Evolutionary conservation across 2,113 vertebrate genomes (phyloP), one percentile per base, ranked within the genome.

Genomic region (Rhinolophus sinicus): DNA sequence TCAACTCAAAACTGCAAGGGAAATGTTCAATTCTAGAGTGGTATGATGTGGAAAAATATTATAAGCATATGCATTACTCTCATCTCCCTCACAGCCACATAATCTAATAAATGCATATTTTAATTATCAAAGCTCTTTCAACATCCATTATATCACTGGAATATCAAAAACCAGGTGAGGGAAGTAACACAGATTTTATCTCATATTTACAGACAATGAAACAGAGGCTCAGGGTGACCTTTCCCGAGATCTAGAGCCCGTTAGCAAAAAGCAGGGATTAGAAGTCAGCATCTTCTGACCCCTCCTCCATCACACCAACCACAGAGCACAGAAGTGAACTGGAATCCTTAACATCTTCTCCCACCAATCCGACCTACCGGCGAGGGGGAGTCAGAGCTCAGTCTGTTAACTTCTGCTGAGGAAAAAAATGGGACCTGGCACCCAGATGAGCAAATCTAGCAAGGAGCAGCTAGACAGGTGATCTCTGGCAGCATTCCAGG

Each of bases 1-100:
- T 67, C 26, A 86, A 80, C 47, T 67, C 26, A 86, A 80, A 93
- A 90, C 6, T 90, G 47, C 72, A 78, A 88, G 88, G n/a, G 38
- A 80, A 81, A 69, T 21, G 50, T 93, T 77, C 77, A 88, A 65
- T 38, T 86, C 70, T 38, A 38, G 58, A 50, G 88, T 54, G 18
- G 56, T 35, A 81, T 0, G 26, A 52, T 47, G 22, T 72, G 64
- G 10, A 84, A 76, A 83, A 62, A 50, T 50, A 82, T 1, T 67
- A 69, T n/a, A 76, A 77, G 12, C 60, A 82, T 76, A 33, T 9
- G 8, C 33, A 58, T 81, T 81, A 65, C 30, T 47, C 47, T 54
- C 18, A 77, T 21, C 88, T 72, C 77, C 60, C 81, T 77, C 56
- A 94, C 8, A 81, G 76, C 30, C 14, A 73, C 30, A 82, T 13